Percentiles rank a stretch among this genome's conserved stretches.
Conservation (phyloP, 2,113 vertebrate genomes). For the Odocoileus virginianus region DNA sequence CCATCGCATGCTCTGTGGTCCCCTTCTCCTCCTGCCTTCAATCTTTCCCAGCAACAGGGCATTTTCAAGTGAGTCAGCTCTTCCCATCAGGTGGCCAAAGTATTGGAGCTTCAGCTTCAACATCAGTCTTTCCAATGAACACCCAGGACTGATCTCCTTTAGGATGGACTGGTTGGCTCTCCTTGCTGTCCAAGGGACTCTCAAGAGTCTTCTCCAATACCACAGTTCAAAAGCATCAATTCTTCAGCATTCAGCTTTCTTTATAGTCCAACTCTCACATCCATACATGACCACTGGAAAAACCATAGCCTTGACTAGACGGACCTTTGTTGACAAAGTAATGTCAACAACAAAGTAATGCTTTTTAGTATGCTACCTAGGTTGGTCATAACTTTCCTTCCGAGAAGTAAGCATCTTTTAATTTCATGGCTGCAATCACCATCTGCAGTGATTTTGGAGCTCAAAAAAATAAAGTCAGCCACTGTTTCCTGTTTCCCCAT, state of each 20-base stretch:
- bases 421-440: background rate
- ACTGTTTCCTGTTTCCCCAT: background rate
- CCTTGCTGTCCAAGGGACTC: background rate
- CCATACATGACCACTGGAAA: background rate
- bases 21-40: background rate
- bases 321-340: background rate
- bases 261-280: background rate
- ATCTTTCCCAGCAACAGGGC: background rate
- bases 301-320: background rate
- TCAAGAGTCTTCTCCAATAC: background rate
- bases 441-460: background rate
- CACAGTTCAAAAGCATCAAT: background rate
- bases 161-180: accelerated
- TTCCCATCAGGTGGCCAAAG: background rate
- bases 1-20: background rate
- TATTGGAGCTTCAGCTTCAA: background rate
- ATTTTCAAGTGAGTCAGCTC: background rate
- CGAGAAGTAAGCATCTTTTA: background rate
- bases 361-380: background rate
- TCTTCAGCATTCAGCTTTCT: background rate
- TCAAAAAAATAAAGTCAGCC: accelerated
- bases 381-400: background rate
- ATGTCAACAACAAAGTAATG: too few relatives aligned
- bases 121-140: background rate
- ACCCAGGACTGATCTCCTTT: background rate